Conservation (phyloP, 2,888 invertebrate species). For the Ferrisia virgata region DNA sequence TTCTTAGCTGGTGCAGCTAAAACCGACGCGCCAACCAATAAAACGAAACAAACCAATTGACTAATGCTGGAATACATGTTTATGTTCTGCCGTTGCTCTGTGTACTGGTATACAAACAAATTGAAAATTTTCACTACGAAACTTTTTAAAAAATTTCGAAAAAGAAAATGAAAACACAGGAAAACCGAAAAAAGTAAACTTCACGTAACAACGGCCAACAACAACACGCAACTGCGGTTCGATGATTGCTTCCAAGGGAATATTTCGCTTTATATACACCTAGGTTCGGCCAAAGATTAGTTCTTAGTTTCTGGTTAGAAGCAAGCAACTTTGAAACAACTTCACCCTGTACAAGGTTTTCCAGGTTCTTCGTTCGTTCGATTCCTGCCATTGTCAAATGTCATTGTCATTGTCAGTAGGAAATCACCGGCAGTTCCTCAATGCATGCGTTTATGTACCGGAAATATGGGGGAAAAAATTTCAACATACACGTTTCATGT, state of each 20-base stretch:
- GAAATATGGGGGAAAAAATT: not conserved
- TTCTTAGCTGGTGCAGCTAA: conserved; percentile 47
- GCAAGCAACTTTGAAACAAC: conserved; percentile 40
- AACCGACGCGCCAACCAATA: conserved; percentile 41
- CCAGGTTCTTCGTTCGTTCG: conserved; percentile 39
- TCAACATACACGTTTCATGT: not conserved
- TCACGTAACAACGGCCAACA: conserved; percentile 40
- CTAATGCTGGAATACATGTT: conserved; percentile 35
- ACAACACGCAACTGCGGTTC: conserved; percentile 30
- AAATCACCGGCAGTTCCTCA: not conserved
- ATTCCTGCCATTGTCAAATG: not conserved
- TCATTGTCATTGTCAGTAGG: conserved; percentile 39
- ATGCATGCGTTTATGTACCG: not conserved
- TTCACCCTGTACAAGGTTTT: conserved; percentile 43
- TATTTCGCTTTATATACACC: conserved; percentile 8
- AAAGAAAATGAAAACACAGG: conserved; percentile 1
- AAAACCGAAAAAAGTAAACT: conserved; percentile 13
- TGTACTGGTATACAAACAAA: not conserved
- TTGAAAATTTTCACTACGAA: not conserved
- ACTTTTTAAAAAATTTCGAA: not conserved
- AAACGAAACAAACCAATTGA: conserved; percentile 27
- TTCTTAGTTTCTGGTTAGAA: not conserved
- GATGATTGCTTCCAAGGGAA: not conserved
- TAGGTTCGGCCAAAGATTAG: not conserved
- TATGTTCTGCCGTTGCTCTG: conserved; percentile 39